phyloP scores from a whole-genome alignment of 2,797 vertebrate species.

The Toxotes lorentzi region DNA sequence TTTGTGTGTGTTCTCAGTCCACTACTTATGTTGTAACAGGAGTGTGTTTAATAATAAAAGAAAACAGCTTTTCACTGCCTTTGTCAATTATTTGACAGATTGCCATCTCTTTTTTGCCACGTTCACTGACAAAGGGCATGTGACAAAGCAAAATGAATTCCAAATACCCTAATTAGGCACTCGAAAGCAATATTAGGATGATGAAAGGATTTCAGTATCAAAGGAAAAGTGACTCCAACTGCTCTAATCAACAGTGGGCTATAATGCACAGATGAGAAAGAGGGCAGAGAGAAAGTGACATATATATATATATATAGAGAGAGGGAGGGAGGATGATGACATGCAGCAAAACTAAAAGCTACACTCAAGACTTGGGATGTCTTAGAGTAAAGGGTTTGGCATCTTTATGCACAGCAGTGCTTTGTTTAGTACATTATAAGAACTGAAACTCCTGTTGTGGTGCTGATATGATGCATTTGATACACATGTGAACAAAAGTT shows the following conservation, averaged over 20 bases:
- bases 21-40: background rate
- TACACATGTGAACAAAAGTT: too few relatives aligned
- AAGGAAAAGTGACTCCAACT: constrained; percentile 24
- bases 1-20: background rate
- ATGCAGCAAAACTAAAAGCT: background rate
- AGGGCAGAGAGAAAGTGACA: constrained; percentile 1
- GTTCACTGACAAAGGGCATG: constrained; percentile 10
- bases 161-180: constrained; percentile 43
- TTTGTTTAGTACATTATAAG: too few relatives aligned
- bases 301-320: too few relatives aligned
- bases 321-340: constrained; percentile 15
- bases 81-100: constrained; percentile 7
- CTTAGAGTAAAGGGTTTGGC: background rate
- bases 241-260: constrained; percentile 20
- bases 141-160: constrained; percentile 33
- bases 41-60: constrained; percentile 2
- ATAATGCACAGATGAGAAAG: background rate
- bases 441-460: too few relatives aligned
- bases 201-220: constrained; percentile 59
- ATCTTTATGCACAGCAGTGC: background rate
- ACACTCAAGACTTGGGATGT: background rate
- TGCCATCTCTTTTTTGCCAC: background rate
- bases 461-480: too few relatives aligned
- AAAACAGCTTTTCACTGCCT: background rate
- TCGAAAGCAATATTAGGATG: constrained; percentile 30